phyloP scores from a whole-genome alignment of 2,888 invertebrate genomes.

The Acronicta aceris region DNA sequence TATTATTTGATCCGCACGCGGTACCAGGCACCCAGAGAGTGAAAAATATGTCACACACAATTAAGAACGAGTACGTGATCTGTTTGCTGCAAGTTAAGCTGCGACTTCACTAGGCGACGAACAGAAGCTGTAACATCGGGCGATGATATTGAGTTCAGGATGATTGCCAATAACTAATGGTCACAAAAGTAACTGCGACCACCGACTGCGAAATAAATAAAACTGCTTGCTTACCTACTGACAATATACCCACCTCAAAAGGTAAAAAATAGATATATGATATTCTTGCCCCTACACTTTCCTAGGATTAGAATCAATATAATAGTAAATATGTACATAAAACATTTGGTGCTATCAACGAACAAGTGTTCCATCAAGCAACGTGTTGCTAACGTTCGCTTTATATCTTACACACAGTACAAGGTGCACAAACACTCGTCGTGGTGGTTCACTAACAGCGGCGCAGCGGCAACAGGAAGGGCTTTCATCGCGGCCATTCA shows the following conservation, averaged over 20 bases:
- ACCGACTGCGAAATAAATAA: too few species aligned
- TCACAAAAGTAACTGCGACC: too few species aligned
- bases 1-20: conserved; percentile 12
- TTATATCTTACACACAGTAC: neutral
- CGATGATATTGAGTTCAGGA: neutral
- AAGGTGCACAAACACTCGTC: conserved; percentile 1
- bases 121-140: neutral
- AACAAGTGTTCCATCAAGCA: too few species aligned
- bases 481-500: conserved; percentile 54
- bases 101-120: neutral
- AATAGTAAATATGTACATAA: too few species aligned
- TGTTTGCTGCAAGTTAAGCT: conserved; percentile 4
- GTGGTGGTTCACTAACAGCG: conserved; percentile 1
- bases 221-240: too few species aligned
- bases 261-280: too few species aligned
- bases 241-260: too few species aligned
- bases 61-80: conserved; percentile 23
- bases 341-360: too few species aligned
- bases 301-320: too few species aligned
- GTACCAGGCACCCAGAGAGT: conserved; percentile 16
- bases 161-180: neutral
- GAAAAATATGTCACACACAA: conserved; percentile 21
- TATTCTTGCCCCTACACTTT: too few species aligned
- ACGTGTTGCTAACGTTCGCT: conserved; percentile 2
- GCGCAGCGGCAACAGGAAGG: conserved; percentile 54